Evolutionary conservation across 2,797 vertebrate species (phyloP), one percentile per base, ranked within the genome.

Genomic region (Phataginus tricuspis): DNA sequence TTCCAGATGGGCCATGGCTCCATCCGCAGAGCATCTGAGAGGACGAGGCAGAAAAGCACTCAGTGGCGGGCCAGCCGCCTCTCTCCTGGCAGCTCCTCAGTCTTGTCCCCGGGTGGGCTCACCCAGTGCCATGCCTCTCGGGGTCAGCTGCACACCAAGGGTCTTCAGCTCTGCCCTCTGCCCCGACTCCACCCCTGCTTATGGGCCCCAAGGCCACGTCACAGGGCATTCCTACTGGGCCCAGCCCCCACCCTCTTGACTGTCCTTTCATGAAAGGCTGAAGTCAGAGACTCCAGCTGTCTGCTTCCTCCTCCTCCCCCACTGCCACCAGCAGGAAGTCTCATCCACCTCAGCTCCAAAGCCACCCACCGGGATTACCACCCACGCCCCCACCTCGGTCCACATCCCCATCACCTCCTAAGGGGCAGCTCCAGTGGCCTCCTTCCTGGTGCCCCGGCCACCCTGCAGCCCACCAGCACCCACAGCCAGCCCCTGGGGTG

Each of bases 1-100:
- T 97, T 99, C 99, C 92, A 99, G 92, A 94, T 99, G 99, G 64
- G 99, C 98, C n/a, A 99, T 99, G 53, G 99, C 99, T 94, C 99
- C 99, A 0, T 99, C 98, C 86, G 99, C 55, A 86, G 29, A 37
- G 57, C 79, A 57, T 39, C 39, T 39, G 75, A 83, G 45, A 97
- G 14, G 78, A 42, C 0, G 21, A 75, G 49, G 39, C 19, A 16
- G 75, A 42, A 42, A 13, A 59, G 34, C 7, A 29, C 27, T 94
- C 31, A 53, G 18, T 39, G 21, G n/a, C 0, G 6, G 49, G 59
- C 5, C 9, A 10, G 31, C 57, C 0, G 5, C 57, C 63, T 59
- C 31, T 45, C 86, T 53, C 11, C 6, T 3, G 8, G 37, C 13
- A 18, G 19, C 19, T 31, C 14, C 27, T 49, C n/a, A 99, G 96